Evolutionary conservation across 2,113 vertebrate genomes (phyloP).

Genomic region (Callionymus lyra): DNA sequence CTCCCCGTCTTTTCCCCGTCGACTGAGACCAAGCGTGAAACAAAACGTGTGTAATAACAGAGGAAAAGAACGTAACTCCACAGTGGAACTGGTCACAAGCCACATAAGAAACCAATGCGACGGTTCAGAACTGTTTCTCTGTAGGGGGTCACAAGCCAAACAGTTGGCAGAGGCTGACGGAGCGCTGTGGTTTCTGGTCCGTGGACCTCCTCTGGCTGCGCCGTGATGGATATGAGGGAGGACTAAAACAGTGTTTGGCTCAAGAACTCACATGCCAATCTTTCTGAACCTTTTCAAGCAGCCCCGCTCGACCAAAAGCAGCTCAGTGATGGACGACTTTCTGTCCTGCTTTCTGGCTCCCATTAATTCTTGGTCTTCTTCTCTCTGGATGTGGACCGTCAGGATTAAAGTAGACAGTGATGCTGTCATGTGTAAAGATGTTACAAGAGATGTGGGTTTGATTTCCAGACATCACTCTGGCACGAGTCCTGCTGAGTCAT

Average conservation of each 20-base stretch:
- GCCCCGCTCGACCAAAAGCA: constrained; percentile 9
- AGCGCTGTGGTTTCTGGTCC: background rate
- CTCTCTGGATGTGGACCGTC: constrained; percentile 5
- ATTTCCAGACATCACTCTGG: constrained; percentile 51
- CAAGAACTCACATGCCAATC: constrained; percentile 5
- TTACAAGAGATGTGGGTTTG: constrained; percentile 53
- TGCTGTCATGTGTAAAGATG: constrained; percentile 51
- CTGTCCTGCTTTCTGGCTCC: constrained; percentile 25
- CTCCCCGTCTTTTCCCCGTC: background rate
- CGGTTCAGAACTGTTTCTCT: background rate
- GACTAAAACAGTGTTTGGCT: background rate
- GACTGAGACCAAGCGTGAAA: background rate
- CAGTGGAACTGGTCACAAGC: background rate
- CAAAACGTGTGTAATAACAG: background rate
- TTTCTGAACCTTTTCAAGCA: constrained; percentile 3
- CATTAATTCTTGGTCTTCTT: constrained; percentile 13
- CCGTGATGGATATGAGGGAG: background rate
- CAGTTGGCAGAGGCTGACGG: background rate
- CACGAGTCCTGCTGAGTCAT: no score
- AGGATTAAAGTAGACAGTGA: constrained; percentile 20
- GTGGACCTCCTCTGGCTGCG: background rate
- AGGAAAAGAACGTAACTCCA: background rate
- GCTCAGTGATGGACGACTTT: constrained; percentile 22
- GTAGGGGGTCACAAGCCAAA: background rate
- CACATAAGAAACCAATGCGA: background rate